Percentiles rank a stretch among this genome's conserved stretches.
Evolutionary conservation across 2,888 invertebrate species (phyloP).

Genomic region (Ectropis crepuscularia): DNA sequence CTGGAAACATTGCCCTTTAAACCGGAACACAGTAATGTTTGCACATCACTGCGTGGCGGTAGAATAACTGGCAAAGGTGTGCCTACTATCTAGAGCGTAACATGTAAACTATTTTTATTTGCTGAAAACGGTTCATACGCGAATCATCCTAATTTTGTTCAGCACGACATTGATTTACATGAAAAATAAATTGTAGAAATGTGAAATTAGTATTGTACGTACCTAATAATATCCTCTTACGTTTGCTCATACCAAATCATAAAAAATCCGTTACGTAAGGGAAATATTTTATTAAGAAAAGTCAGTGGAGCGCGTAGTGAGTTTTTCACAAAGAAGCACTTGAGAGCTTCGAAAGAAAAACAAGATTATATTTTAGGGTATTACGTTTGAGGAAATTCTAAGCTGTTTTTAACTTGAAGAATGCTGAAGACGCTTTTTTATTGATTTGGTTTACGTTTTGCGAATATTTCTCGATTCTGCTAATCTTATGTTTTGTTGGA

Average conservation of each 20-base stretch:
- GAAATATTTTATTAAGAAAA: constrained; percentile 52
- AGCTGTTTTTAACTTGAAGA: constrained; percentile 28
- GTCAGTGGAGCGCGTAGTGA: constrained; percentile 52
- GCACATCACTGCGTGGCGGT: no score
- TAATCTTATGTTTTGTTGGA: neutral
- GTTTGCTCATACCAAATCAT: constrained; percentile 28
- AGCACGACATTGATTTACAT: neutral
- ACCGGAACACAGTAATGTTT: no score
- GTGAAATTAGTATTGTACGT: constrained; percentile 6
- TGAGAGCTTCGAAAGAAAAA: constrained; percentile 48
- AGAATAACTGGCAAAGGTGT: no score
- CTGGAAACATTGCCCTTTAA: no score
- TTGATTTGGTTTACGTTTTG: constrained; percentile 2
- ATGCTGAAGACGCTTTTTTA: constrained; percentile 28
- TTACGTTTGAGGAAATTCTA: constrained; percentile 36
- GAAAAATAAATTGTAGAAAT: neutral
- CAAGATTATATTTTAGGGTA: constrained; percentile 46
- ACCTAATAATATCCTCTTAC: constrained; percentile 18
- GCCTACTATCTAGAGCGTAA: no score
- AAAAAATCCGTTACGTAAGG: constrained; percentile 38
- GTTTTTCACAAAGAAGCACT: constrained; percentile 50
- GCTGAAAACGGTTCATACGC: no score
- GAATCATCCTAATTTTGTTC: neutral
- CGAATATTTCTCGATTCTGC: neutral
- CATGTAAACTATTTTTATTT: no score